phyloP scores from a whole-genome alignment of 37 sponge, comb jelly and placozoan species.

The Dysidea cf. avara region DNA sequence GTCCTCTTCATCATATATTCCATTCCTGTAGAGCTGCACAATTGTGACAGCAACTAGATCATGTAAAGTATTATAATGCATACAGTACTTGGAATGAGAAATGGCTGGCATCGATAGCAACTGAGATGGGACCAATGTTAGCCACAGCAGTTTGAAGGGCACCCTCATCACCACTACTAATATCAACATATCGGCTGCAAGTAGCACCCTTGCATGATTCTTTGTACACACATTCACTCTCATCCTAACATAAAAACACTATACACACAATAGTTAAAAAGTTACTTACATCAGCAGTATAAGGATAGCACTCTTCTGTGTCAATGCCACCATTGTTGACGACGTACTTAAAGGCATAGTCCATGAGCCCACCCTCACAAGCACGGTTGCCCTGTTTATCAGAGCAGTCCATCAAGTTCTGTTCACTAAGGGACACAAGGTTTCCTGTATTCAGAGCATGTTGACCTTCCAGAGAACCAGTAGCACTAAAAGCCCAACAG shows the following conservation, averaged over 20 bases:
- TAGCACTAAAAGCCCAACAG: conserved; percentile 19
- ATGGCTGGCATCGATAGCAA: conserved; percentile 26
- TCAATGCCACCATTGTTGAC: conserved; percentile 45
- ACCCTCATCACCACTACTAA: background rate
- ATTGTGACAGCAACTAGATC: too few species aligned
- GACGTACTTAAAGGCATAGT: conserved; percentile 39
- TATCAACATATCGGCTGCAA: conserved; percentile 22
- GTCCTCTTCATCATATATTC: conserved; percentile 52
- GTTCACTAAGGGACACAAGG: conserved; percentile 66
- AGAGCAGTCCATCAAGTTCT: too few species aligned
- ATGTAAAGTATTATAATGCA: too few species aligned
- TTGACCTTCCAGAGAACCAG: too few species aligned
- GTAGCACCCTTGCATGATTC: background rate
- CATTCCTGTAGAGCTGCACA: conserved; percentile 39
- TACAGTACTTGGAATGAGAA: conserved; percentile 38
- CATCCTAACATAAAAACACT: background rate
- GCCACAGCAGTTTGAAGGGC: conserved; percentile 27
- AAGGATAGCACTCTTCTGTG: conserved; percentile 50
- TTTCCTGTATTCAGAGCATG: conserved; percentile 52
- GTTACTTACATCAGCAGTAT: conserved; percentile 27
- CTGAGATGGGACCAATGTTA: conserved; percentile 22
- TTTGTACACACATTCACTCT: conserved; percentile 6
- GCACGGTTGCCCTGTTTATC: conserved; percentile 69
- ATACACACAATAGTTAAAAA: background rate
- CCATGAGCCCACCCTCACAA: conserved; percentile 52